phyloP scores from a whole-genome alignment of 2,113 vertebrate genomes.

The Bubo blakistoni region DNA sequence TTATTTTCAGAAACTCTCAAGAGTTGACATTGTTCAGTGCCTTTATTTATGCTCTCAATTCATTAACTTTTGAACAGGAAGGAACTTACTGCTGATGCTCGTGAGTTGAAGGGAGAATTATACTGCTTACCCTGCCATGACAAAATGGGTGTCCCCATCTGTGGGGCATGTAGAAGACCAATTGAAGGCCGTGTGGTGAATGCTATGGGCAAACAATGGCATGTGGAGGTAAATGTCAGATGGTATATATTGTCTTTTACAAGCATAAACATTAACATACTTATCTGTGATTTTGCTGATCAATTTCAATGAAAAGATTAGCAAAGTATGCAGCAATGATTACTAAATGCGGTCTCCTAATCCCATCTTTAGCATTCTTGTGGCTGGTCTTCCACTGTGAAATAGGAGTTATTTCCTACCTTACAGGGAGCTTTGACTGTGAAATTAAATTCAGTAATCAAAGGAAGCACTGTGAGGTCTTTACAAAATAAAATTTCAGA shows the following conservation, averaged over 20 bases:
- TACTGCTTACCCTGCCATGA: constrained; percentile 98
- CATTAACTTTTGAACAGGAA: constrained; percentile 77
- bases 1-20: not conserved
- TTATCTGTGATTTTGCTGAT: not conserved
- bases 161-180: constrained; percentile 92
- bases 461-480: not conserved
- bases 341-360: not conserved
- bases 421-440: not conserved
- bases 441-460: not conserved
- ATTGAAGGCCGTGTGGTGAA: constrained; percentile 97
- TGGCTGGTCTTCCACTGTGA: not conserved
- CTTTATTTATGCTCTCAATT: not conserved
- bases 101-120: constrained; percentile 94
- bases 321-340: not conserved
- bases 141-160: constrained; percentile 98
- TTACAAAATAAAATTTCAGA: not conserved
- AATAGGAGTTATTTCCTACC: not conserved
- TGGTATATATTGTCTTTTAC: not conserved
- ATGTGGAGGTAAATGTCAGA: constrained; percentile 87
- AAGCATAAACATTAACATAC: not conserved
- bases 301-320: not conserved
- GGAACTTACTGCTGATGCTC: constrained; percentile 93
- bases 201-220: constrained; percentile 99
- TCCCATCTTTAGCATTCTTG: not conserved
- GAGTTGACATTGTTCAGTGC: not conserved